A percentile compares a stretch with the other conserved stretches of the same genome.
These are phyloP conservation scores for Heterodera carotae DNA, from an alignment of 1,140 invertebrate genomes.

Conservation along the genomic window DNA sequence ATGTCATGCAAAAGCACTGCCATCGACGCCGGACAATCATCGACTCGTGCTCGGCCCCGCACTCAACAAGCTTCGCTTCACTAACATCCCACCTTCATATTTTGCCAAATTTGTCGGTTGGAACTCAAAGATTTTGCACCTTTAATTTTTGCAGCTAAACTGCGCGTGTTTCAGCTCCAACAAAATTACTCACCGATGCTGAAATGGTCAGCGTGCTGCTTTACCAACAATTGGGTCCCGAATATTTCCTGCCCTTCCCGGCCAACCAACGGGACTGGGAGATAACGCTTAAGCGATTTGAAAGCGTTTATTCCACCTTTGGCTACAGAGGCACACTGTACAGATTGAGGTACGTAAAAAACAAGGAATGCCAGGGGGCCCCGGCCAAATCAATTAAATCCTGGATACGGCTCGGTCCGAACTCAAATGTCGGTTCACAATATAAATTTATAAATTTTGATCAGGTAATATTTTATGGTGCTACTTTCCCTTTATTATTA, in stretches of 20 bases:
- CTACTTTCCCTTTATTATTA: no score
- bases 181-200: slow-evolving; percentile 75
- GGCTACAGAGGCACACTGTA: slow-evolving; percentile 84
- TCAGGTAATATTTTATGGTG: no score
- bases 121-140: no score
- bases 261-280: slow-evolving; percentile 68
- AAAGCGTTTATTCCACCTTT: slow-evolving; percentile 80
- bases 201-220: slow-evolving; percentile 45
- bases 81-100: slow-evolving; percentile 83
- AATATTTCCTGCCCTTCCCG: slow-evolving; percentile 60
- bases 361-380: no score
- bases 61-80: slow-evolving; percentile 78
- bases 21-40: slow-evolving; percentile 75
- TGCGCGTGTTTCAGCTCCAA: slow-evolving; percentile 46
- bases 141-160: no score
- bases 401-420: no score
- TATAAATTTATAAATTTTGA: no score
- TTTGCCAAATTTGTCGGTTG: slow-evolving; percentile 79
- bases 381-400: no score
- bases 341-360: slow-evolving; percentile 76
- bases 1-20: slow-evolving; percentile 74
- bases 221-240: slow-evolving; percentile 67
- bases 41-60: slow-evolving; percentile 73
- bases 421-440: no score
- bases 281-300: slow-evolving; percentile 78